These are phyloP conservation scores for Apantesis nais DNA, from an alignment of 2,888 invertebrate genomes.

Conservation along the genomic window DNA sequence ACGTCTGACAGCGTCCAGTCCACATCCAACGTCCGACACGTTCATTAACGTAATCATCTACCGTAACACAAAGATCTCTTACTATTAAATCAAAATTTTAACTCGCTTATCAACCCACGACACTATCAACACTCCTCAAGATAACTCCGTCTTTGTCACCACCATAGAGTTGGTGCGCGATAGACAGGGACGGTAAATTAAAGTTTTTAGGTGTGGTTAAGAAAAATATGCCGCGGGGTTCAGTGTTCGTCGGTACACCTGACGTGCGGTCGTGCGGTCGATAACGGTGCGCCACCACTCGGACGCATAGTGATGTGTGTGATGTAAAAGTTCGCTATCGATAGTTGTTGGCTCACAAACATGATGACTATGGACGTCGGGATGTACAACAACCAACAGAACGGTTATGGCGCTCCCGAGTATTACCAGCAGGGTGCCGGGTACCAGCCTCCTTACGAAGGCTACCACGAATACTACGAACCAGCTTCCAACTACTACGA, in stretches of 20 bases:
- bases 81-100: constrained; percentile 64
- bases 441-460: constrained; percentile 77
- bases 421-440: constrained; percentile 83
- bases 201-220: constrained; percentile 72
- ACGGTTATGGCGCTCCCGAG: constrained; percentile 80
- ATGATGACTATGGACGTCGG: constrained; percentile 94
- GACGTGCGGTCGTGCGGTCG: constrained; percentile 75
- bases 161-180: constrained; percentile 36
- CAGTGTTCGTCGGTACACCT: constrained; percentile 77
- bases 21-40: constrained; percentile 59
- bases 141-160: constrained; percentile 65
- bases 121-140: constrained; percentile 58
- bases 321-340: constrained; percentile 70
- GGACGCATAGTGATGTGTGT: constrained; percentile 77
- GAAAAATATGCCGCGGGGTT: constrained; percentile 65
- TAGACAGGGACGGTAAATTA: constrained; percentile 66
- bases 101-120: constrained; percentile 66
- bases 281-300: constrained; percentile 60
- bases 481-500: constrained; percentile 83
- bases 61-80: constrained; percentile 53
- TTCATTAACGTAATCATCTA: constrained; percentile 53
- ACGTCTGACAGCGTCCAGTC: constrained; percentile 65
- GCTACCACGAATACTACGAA: constrained; percentile 80
- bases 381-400: constrained; percentile 90
- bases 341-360: constrained; percentile 74